Conservation (phyloP, 2,113 vertebrate genomes). For the Gambusia holbrooki region DNA sequence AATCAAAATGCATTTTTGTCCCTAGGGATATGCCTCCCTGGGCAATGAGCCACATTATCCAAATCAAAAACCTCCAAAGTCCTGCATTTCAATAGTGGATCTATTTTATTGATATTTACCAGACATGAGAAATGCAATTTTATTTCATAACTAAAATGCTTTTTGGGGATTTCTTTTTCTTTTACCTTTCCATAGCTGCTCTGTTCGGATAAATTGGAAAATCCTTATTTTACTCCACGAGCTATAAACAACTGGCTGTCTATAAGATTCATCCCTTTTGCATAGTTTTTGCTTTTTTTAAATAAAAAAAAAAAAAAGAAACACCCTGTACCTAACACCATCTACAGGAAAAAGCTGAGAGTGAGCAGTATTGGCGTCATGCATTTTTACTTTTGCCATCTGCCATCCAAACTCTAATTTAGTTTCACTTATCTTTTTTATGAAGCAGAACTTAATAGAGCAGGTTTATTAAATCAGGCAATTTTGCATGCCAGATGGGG, state of each 20-base stretch:
- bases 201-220: slow-evolving; percentile 23
- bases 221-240: slow-evolving; percentile 38
- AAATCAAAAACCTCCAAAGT: no score
- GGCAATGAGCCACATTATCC: no score
- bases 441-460: slow-evolving; percentile 72
- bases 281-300: slow-evolving; percentile 41
- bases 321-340: slow-evolving; percentile 12
- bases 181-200: slow-evolving; percentile 19
- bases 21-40: no score
- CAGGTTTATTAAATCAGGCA: slow-evolving; percentile 71
- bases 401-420: slow-evolving; percentile 77
- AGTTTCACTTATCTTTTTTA: slow-evolving; percentile 72
- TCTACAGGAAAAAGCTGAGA: slow-evolving; percentile 27
- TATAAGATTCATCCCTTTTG: slow-evolving; percentile 31
- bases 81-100: no score
- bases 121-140: no score
- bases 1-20: no score
- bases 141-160: neutral
- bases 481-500: slow-evolving; percentile 66
- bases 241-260: slow-evolving; percentile 25
- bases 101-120: no score
- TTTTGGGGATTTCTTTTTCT: slow-evolving; percentile 25
- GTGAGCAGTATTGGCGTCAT: slow-evolving; percentile 18
- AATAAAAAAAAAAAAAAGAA: slow-evolving; percentile 9
- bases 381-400: slow-evolving; percentile 68